Conservation (phyloP, 2,797 vertebrate genomes). For the Podarcis lilfordi region DNA sequence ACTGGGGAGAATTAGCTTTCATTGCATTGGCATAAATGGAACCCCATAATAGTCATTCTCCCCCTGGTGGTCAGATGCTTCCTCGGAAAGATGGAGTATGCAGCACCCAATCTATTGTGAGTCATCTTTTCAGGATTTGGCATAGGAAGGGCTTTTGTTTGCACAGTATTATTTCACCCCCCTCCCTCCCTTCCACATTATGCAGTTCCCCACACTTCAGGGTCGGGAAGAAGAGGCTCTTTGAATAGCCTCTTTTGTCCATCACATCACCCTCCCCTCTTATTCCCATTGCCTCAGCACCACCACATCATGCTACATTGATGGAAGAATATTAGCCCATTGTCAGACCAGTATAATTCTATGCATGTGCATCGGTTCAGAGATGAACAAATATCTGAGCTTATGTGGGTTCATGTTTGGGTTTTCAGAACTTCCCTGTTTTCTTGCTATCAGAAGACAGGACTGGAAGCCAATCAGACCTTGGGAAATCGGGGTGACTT, state of each 20-base stretch:
- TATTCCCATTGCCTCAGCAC: not conserved
- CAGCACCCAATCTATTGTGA: slow-evolving; percentile 35
- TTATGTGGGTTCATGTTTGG: not conserved
- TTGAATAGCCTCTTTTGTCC: slow-evolving; percentile 33
- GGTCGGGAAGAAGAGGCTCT: slow-evolving; percentile 59
- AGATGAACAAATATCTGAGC: not conserved
- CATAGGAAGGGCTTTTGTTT: slow-evolving; percentile 65
- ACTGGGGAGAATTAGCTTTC: slow-evolving; percentile 66
- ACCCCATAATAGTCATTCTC: slow-evolving; percentile 65
- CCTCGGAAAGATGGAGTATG: slow-evolving; percentile 55
- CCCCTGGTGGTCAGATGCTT: slow-evolving; percentile 60
- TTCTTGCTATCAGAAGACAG: not conserved
- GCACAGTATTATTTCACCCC: slow-evolving; percentile 58
- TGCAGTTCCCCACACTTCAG: not conserved
- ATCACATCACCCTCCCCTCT: not conserved
- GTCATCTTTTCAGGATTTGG: slow-evolving; percentile 61
- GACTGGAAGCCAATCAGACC: not conserved
- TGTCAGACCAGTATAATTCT: not conserved
- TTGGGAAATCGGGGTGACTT: not conserved
- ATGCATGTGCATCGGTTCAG: not conserved
- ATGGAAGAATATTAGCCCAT: slow-evolving; percentile 15
- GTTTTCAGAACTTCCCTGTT: not conserved
- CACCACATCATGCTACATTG: not conserved
- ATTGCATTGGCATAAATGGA: slow-evolving; percentile 61
- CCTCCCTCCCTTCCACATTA: slow-evolving; percentile 18